These are phyloP conservation scores for Sminthurinus aureus DNA, from an alignment of 2,888 invertebrate species.

Conservation along the genomic window DNA sequence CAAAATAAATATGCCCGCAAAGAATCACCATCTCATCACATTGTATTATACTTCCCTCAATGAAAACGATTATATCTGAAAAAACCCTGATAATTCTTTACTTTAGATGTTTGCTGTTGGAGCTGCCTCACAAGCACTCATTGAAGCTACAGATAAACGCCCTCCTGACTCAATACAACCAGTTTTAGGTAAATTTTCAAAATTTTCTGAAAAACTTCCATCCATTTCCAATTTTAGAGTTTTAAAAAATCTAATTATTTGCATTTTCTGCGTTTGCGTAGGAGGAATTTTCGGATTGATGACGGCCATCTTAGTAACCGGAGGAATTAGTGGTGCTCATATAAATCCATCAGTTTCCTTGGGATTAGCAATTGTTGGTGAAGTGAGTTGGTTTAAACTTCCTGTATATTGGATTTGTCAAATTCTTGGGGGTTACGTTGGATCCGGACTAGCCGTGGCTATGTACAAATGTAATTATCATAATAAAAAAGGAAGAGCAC, in stretches of 20 bases:
- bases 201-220: not conserved
- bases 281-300: slow-evolving; percentile 54
- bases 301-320: slow-evolving; percentile 46
- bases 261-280: slow-evolving; percentile 4
- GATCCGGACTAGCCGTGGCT: slow-evolving; percentile 44
- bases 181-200: not conserved
- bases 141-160: not conserved
- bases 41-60: too few relatives aligned
- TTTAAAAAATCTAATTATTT: too few relatives aligned
- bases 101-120: slow-evolving; percentile 54
- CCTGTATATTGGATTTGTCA: slow-evolving; percentile 50
- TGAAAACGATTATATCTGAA: too few relatives aligned
- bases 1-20: too few relatives aligned
- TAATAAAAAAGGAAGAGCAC: not conserved
- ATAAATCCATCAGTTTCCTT: slow-evolving; percentile 54
- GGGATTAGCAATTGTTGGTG: slow-evolving; percentile 48
- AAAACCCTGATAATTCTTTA: not conserved
- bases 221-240: too few relatives aligned
- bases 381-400: slow-evolving; percentile 52
- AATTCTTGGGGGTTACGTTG: slow-evolving; percentile 51
- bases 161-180: slow-evolving; percentile 15
- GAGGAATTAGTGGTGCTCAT: slow-evolving; percentile 49
- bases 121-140: slow-evolving; percentile 17
- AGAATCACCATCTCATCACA: too few relatives aligned
- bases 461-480: slow-evolving; percentile 28